A percentile compares a stretch with the other conserved stretches of the same genome.
Evolutionary conservation across 2,113 vertebrate species (phyloP).

Genomic region (Pimephales promelas): DNA sequence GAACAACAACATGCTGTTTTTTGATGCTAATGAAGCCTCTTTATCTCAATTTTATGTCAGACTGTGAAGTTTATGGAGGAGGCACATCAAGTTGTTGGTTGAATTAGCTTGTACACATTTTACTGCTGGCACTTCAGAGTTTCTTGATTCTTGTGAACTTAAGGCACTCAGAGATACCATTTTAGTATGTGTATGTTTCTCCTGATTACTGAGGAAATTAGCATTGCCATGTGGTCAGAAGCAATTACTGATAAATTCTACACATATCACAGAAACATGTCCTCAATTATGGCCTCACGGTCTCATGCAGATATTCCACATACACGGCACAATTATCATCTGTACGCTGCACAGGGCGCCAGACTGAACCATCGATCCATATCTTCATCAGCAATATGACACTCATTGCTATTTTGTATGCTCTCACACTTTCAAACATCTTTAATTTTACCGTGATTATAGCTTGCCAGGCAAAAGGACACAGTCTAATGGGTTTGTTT

Average conservation of each 20-base stretch:
- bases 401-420: constrained; percentile 52
- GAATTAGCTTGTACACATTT: constrained; percentile 66
- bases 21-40: constrained; percentile 61
- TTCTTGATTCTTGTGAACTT: constrained; percentile 67
- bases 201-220: constrained; percentile 71
- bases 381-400: constrained; percentile 60
- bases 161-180: constrained; percentile 62
- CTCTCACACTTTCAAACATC: constrained; percentile 64
- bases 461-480: constrained; percentile 51
- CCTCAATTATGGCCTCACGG: constrained; percentile 73
- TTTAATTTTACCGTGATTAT: constrained; percentile 73
- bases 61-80: constrained; percentile 55
- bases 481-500: constrained; percentile 57
- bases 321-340: constrained; percentile 66
- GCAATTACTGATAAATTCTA: constrained; percentile 77
- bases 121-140: constrained; percentile 52
- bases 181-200: constrained; percentile 66
- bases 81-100: constrained; percentile 55
- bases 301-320: constrained; percentile 63
- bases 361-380: constrained; percentile 63
- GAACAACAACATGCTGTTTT: constrained; percentile 64
- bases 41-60: constrained; percentile 63
- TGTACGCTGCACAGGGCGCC: constrained; percentile 63
- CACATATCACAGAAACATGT: constrained; percentile 73
- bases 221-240: constrained; percentile 75